Base-by-base conservation (phyloP, 1,140 invertebrate genomes). In the Cepaea nemoralis region DNA sequence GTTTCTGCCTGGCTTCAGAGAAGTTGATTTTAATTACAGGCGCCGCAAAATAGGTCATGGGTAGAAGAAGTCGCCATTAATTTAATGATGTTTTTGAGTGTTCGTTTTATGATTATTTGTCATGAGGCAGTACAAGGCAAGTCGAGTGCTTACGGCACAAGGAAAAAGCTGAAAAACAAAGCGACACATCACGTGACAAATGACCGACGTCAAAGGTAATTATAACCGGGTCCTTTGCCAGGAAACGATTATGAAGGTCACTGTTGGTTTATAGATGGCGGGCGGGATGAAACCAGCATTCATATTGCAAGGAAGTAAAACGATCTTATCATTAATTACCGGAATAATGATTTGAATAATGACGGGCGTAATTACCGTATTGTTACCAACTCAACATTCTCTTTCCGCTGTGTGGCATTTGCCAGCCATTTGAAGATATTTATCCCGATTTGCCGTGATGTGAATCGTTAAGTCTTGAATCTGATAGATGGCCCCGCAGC, bases 251-350 rank as follows among this genome's bases (percentile, higher is more conserved):
- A 45, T 45, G 42, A 45, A 10, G 8, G 42, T 10, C 6, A 16
- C 42, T 16, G 16, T 6, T 45, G 6, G 42, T 66, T 8, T 66
- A 12, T 27, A n/a, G 22, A 66, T n/a, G 59, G 59, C 10, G 59
- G 59, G 59, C 6, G 59, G 66, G 66, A 22, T 33, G 14, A 14
- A 39, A 55, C 22, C 22, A 55, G 22, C 66, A 22, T 33, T 69
- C 70, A n/a, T 73, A 73, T 39, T 73, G 27, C 39, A 31, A 31
- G 67, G 67, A 70, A 70, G 35, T 39, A 35, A 70, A 24, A 22
- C 3, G 50, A 55, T 55, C 50, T 6, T 55, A 55, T 55, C 50
- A n/a, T n/a, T 55, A 55, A 63, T 63, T 63, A 31, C 8, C n/a
- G 5, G 8, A 22, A 63, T 63, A 63, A 63, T 63, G n/a, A 63